Percentiles rank a stretch among this genome's conserved stretches.
These are phyloP conservation scores for Tetrax tetrax DNA, from an alignment of 2,113 vertebrate species.

Conservation along the genomic window DNA sequence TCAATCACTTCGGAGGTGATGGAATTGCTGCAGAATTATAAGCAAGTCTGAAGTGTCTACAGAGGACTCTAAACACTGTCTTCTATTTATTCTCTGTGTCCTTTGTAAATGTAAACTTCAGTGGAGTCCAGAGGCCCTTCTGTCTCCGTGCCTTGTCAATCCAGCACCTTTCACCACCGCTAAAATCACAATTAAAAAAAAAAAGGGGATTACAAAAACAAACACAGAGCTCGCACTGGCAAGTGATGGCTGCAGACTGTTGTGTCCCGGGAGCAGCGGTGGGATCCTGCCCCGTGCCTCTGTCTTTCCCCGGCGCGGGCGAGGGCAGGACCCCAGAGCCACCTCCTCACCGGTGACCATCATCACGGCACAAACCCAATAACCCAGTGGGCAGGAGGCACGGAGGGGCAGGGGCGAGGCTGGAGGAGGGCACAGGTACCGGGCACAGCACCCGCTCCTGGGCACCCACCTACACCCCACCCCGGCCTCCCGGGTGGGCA, in stretches of 20 bases:
- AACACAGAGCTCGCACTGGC: neutral
- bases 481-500: neutral
- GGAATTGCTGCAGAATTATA: constrained; percentile 70
- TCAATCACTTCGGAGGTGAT: constrained; percentile 67
- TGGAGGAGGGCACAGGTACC: fast-evolving
- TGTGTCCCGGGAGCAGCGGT: fast-evolving
- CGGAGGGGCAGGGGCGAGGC: neutral
- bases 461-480: neutral
- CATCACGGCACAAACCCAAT: no score
- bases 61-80: constrained; percentile 74
- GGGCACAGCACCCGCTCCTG: neutral
- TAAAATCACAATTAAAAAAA: constrained; percentile 64
- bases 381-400: fast-evolving
- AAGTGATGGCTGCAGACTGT: constrained; percentile 15
- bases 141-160: constrained; percentile 62
- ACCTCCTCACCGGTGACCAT: fast-evolving
- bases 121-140: constrained; percentile 60
- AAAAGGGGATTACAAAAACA: constrained; percentile 66
- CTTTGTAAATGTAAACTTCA: constrained; percentile 73
- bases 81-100: constrained; percentile 72
- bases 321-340: neutral
- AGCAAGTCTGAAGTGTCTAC: constrained; percentile 74
- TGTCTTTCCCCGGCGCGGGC: fast-evolving
- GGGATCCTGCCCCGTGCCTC: neutral
- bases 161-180: constrained; percentile 60